Percentiles rank a stretch among this genome's conserved stretches.
phyloP scores from a whole-genome alignment of 2,888 invertebrate species.

The Lypha dubia region DNA sequence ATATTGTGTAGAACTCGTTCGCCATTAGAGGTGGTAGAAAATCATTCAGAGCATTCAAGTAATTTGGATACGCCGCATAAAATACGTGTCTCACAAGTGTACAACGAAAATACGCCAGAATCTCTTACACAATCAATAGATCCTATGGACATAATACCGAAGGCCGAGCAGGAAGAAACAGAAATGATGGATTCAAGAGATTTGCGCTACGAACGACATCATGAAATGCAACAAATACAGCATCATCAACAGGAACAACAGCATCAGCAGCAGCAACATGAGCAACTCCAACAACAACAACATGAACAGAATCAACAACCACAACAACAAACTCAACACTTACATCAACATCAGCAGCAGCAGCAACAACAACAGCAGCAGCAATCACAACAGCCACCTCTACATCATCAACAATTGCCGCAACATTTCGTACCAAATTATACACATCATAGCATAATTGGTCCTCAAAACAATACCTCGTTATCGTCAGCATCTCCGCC shows the following conservation, averaged over 20 bases:
- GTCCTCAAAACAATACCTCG: slow-evolving; percentile 51
- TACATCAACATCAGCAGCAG: slow-evolving; percentile 52
- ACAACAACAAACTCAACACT: slow-evolving; percentile 69
- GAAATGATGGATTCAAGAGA: slow-evolving; percentile 73
- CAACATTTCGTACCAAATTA: slow-evolving; percentile 67
- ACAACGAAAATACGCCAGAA: slow-evolving; percentile 77
- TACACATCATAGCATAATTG: slow-evolving; percentile 60
- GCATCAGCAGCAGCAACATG: slow-evolving; percentile 71
- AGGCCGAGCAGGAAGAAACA: slow-evolving; percentile 77
- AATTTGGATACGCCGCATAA: slow-evolving; percentile 68
- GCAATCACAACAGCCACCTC: slow-evolving; percentile 74
- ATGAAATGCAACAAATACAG: slow-evolving; percentile 70
- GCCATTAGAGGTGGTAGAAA: slow-evolving; percentile 74
- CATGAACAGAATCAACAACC: slow-evolving; percentile 74
- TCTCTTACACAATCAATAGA: slow-evolving; percentile 80
- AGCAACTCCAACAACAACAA: slow-evolving; percentile 73
- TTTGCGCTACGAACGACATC: slow-evolving; percentile 74
- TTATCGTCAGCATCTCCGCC: slow-evolving; percentile 48
- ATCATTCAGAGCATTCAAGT: slow-evolving; percentile 64
- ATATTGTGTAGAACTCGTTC: slow-evolving; percentile 72
- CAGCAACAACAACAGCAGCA: slow-evolving; percentile 71
- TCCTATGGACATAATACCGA: slow-evolving; percentile 81
- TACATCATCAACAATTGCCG: slow-evolving; percentile 71
- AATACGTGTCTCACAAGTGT: slow-evolving; percentile 70
- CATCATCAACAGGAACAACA: slow-evolving; percentile 71